A percentile compares a stretch with the other conserved stretches of the same genome.
Evolutionary conservation across 1,140 invertebrate species (phyloP).

Genomic region (Cardiocondyla obscurior): DNA sequence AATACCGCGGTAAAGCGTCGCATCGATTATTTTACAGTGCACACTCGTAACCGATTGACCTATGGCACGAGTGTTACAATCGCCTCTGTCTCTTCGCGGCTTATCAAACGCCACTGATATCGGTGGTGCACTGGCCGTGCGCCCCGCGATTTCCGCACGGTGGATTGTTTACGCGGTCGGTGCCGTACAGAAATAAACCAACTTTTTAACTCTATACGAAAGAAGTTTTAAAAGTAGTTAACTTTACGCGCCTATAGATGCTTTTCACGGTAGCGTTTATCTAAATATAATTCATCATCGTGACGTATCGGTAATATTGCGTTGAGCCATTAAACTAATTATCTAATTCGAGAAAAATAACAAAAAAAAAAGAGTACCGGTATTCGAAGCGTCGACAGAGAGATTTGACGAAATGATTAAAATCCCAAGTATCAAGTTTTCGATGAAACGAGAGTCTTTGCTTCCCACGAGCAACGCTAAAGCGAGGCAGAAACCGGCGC

Average conservation of each 20-base stretch:
- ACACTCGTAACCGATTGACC: conserved; percentile 52
- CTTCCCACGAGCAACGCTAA: neutral
- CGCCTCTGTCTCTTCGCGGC: neutral
- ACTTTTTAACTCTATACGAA: conserved; percentile 25
- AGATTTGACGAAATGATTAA: too few relatives aligned
- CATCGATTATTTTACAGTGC: conserved; percentile 26
- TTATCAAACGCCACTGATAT: conserved; percentile 25
- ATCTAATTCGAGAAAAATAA: neutral
- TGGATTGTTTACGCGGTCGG: neutral
- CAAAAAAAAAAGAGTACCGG: neutral
- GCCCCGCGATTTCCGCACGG: neutral
- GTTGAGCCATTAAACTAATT: neutral
- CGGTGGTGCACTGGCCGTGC: neutral
- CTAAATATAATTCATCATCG: neutral
- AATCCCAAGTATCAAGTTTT: neutral
- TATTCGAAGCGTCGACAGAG: neutral
- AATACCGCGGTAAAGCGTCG: neutral
- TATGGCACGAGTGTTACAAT: conserved; percentile 7
- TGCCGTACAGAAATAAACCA: neutral
- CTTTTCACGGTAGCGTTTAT: neutral
- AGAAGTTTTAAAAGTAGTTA: conserved; percentile 38
- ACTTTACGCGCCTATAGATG: conserved; percentile 19
- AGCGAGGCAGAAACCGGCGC: neutral
- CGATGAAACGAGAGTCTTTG: neutral
- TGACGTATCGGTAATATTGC: neutral